Percentiles rank a stretch among this genome's conserved stretches.
These are phyloP conservation scores for Mionectes olivaceus DNA, from an alignment of 2,797 vertebrate genomes.

Conservation along the genomic window DNA sequence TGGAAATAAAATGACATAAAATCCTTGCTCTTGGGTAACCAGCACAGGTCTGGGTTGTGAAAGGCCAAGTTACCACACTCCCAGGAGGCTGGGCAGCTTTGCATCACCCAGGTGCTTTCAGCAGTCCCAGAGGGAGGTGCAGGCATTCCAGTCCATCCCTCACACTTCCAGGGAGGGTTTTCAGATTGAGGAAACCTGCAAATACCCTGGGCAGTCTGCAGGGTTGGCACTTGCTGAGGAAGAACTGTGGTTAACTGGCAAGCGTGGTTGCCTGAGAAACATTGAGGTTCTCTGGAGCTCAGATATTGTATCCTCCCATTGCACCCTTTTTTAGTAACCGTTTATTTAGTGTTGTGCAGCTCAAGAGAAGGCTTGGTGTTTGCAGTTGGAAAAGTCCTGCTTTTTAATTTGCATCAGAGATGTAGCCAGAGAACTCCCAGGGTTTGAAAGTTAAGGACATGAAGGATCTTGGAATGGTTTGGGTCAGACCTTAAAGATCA, in stretches of 20 bases:
- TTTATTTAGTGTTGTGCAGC: neutral
- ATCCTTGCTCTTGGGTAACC: neutral
- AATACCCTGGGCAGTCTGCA: neutral
- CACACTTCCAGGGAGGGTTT: neutral
- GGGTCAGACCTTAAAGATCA: neutral
- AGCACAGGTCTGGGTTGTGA: neutral
- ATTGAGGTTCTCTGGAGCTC: neutral
- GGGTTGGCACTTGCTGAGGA: neutral
- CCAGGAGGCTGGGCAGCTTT: neutral
- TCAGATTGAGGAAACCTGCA: neutral
- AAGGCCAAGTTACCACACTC: neutral
- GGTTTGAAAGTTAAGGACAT: neutral
- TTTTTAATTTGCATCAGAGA: neutral
- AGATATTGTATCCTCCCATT: neutral
- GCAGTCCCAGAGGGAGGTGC: neutral
- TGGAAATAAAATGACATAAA: neutral
- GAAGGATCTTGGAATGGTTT: neutral
- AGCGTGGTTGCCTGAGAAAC: neutral
- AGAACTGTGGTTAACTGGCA: neutral
- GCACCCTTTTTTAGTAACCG: neutral
- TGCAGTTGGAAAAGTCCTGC: neutral
- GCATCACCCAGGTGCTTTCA: fast-evolving
- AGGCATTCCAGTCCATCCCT: neutral
- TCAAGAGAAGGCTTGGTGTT: neutral
- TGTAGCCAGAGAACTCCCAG: neutral